phyloP scores from a whole-genome alignment of 2,888 invertebrate species.

The Aporophyla lueneburgensis region DNA sequence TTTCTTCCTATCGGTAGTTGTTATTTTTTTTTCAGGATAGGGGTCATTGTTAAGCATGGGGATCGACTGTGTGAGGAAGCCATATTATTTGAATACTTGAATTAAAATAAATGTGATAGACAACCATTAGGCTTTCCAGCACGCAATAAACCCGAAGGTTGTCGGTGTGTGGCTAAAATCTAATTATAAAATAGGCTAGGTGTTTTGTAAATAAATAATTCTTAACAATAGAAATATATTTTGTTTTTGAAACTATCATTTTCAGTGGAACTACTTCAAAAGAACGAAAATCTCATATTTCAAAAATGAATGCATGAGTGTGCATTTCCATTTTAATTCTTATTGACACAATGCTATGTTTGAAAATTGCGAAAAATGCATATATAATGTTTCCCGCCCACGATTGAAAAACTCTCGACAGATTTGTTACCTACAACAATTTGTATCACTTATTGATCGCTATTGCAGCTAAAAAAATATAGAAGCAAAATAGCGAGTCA shows the following conservation, averaged over 20 bases:
- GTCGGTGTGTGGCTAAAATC: not conserved
- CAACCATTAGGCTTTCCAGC: not conserved
- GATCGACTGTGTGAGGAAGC: not conserved
- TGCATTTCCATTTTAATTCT: not conserved
- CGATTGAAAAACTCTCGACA: not conserved
- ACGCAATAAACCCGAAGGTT: not conserved
- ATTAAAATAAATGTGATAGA: not conserved
- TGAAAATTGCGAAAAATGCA: not conserved
- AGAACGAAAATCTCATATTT: not conserved
- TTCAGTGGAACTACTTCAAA: not conserved
- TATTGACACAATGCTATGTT: not conserved
- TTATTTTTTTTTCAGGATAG: not conserved
- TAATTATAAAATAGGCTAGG: not conserved
- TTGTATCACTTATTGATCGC: not conserved
- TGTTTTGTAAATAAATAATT: not conserved
- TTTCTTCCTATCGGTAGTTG: conserved; percentile 63
- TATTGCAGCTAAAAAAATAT: not conserved
- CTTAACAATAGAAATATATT: not conserved
- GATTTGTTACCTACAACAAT: not conserved
- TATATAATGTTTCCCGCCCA: not conserved
- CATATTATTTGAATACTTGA: not conserved
- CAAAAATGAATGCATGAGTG: not conserved
- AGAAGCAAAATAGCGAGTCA: conserved; percentile 36
- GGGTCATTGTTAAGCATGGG: too few relatives aligned
- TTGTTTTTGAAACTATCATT: not conserved